A percentile compares a stretch with the other conserved stretches of the same genome.
phyloP scores from a whole-genome alignment of 2,797 vertebrate species.

The Paramormyrops hopkinsi region DNA sequence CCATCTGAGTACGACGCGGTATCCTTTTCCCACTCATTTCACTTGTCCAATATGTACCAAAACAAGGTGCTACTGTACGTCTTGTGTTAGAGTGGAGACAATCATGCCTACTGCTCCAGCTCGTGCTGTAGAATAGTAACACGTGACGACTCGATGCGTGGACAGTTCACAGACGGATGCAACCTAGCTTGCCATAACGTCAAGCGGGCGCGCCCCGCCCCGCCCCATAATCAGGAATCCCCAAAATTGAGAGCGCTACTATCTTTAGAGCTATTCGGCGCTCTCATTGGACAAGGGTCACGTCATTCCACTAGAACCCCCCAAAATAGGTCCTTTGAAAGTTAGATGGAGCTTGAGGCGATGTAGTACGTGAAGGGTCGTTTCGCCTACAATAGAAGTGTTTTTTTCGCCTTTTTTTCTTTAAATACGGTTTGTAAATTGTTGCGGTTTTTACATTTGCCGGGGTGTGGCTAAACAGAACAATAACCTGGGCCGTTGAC shows the following conservation, averaged over 20 bases:
- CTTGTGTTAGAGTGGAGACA: conserved; percentile 48
- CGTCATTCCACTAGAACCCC: conserved; percentile 9
- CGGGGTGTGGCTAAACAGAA: background rate
- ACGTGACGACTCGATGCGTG: conserved; percentile 61
- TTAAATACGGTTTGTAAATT: conserved; percentile 22
- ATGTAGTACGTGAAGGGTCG: conserved; percentile 43
- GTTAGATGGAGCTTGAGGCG: conserved; percentile 46
- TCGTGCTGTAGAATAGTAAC: conserved; percentile 54
- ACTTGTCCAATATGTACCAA: conserved; percentile 37
- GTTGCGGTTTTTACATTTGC: conserved; percentile 13
- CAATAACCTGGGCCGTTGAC: background rate
- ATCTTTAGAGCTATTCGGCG: background rate
- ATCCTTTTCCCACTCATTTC: conserved; percentile 5
- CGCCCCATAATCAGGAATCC: background rate
- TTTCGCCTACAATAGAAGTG: conserved; percentile 30
- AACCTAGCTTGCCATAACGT: conserved; percentile 45
- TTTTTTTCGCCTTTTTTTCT: conserved; percentile 10
- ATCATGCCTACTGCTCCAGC: conserved; percentile 48
- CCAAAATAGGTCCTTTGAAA: conserved; percentile 24
- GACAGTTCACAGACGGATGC: conserved; percentile 36
- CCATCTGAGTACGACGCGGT: conserved; percentile 1
- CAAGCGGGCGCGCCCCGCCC: conserved; percentile 29
- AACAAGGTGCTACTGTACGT: conserved; percentile 64
- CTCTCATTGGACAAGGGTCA: conserved; percentile 18
- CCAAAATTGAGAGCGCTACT: background rate